These are phyloP conservation scores for Hoplodrina blanda DNA, from an alignment of 2,888 invertebrate species.

Conservation along the genomic window DNA sequence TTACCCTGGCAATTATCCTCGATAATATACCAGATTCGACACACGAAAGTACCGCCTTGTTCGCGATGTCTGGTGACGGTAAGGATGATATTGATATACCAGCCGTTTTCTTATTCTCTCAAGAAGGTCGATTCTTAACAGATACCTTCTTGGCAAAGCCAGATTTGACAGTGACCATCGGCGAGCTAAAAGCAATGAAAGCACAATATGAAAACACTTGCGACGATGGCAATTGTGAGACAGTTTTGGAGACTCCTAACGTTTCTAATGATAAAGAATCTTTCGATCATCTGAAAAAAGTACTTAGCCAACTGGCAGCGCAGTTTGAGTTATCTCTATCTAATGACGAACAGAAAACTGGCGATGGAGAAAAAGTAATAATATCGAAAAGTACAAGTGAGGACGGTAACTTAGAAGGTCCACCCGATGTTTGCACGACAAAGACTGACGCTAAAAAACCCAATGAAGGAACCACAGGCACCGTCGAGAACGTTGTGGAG, in stretches of 20 bases:
- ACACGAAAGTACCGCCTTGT: conserved; percentile 94
- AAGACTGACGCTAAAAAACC: conserved; percentile 39
- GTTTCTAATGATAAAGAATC: conserved; percentile 75
- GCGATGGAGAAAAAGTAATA: conserved; percentile 60
- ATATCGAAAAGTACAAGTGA: conserved; percentile 65
- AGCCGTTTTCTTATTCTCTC: conserved; percentile 96
- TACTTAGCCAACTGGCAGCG: conserved; percentile 81
- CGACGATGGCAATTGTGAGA: conserved; percentile 74
- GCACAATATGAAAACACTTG: conserved; percentile 73
- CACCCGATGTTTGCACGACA: conserved; percentile 30
- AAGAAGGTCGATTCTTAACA: conserved; percentile 93
- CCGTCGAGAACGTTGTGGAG: conserved; percentile 30
- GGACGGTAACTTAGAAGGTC: conserved; percentile 49
- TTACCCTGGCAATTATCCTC: conserved; percentile 95
- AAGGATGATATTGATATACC: conserved; percentile 96
- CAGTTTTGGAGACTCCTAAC: conserved; percentile 64
- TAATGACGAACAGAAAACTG: conserved; percentile 70
- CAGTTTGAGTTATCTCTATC: conserved; percentile 82
- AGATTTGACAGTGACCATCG: conserved; percentile 88
- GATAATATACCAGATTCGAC: conserved; percentile 95
- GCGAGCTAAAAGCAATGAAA: conserved; percentile 85
- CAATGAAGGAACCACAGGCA: conserved; percentile 23
- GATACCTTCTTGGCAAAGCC: conserved; percentile 90
- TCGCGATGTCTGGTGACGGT: conserved; percentile 99
- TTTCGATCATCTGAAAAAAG: conserved; percentile 85